Evolutionary conservation across 2,797 vertebrate genomes (phyloP).

Genomic region (Percopsis omiscomaycus): DNA sequence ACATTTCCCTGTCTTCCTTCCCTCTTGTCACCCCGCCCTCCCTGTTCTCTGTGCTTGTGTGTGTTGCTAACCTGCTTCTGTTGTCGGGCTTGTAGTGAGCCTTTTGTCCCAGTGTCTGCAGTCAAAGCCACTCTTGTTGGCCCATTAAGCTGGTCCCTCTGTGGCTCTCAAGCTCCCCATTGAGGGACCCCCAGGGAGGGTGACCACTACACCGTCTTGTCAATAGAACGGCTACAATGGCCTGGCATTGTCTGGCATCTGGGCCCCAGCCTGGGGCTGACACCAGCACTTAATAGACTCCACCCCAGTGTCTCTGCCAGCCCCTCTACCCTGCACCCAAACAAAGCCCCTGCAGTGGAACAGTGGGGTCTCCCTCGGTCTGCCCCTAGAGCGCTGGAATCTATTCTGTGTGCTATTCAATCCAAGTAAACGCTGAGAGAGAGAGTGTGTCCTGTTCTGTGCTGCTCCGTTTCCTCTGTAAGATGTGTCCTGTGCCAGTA

Average conservation of each 20-base stretch:
- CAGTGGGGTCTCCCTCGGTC: constrained; percentile 58
- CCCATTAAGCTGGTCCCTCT: constrained; percentile 77
- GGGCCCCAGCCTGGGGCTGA: constrained; percentile 61
- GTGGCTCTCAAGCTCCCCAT: constrained; percentile 69
- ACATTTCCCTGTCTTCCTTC: background rate
- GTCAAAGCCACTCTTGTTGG: constrained; percentile 76
- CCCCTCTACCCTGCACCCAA: constrained; percentile 50
- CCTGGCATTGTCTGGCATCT: constrained; percentile 65
- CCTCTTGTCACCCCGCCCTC: background rate
- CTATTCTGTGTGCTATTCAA: constrained; percentile 45
- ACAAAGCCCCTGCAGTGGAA: constrained; percentile 64
- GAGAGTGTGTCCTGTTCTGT: constrained; percentile 4
- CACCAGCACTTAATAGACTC: constrained; percentile 68
- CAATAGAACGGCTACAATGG: constrained; percentile 58
- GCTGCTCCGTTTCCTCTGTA: too few relatives aligned
- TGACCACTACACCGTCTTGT: constrained; percentile 60
- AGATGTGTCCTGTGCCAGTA: too few relatives aligned
- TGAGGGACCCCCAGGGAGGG: constrained; percentile 69
- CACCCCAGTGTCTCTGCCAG: constrained; percentile 36
- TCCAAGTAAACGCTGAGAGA: constrained; percentile 58
- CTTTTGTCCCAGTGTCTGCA: constrained; percentile 73
- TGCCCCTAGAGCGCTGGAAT: constrained; percentile 51
- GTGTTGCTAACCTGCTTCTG: constrained; percentile 58
- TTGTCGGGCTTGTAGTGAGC: constrained; percentile 64
- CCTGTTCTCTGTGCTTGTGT: background rate